Evolutionary conservation across 2,113 vertebrate genomes (phyloP).

Genomic region (Entomyzon cyanotis): DNA sequence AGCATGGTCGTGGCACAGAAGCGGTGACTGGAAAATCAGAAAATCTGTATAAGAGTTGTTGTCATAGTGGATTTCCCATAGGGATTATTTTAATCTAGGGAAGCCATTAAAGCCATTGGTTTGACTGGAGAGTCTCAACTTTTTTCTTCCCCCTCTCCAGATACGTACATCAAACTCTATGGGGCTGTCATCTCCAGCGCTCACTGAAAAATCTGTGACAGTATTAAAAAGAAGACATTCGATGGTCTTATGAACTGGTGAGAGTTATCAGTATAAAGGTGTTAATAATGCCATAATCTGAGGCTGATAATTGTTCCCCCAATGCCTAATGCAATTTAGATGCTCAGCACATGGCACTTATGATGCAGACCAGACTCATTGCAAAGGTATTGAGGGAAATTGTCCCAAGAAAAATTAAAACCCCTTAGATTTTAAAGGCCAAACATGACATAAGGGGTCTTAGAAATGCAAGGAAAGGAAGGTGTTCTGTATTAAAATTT

Average conservation of each 20-base stretch:
- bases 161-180: constrained; percentile 68
- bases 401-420: neutral
- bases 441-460: neutral
- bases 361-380: neutral
- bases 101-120: constrained; percentile 69
- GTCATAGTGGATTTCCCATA: constrained; percentile 74
- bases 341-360: constrained; percentile 5
- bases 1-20: constrained; percentile 51
- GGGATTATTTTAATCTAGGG: constrained; percentile 74
- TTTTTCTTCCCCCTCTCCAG: constrained; percentile 22
- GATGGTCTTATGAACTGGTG: constrained; percentile 62
- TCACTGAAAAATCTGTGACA: constrained; percentile 29
- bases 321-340: constrained; percentile 14
- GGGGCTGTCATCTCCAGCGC: constrained; percentile 60
- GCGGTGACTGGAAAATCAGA: constrained; percentile 70
- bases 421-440: neutral
- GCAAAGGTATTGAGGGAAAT: neutral
- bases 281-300: constrained; percentile 61
- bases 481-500: neutral
- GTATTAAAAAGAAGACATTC: constrained; percentile 59
- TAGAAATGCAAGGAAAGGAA: neutral
- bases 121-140: constrained; percentile 40
- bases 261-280: constrained; percentile 79
- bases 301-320: constrained; percentile 24
- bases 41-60: constrained; percentile 71